Base-by-base conservation (phyloP, 2,888 invertebrate species). In the Tinea pellionella region DNA sequence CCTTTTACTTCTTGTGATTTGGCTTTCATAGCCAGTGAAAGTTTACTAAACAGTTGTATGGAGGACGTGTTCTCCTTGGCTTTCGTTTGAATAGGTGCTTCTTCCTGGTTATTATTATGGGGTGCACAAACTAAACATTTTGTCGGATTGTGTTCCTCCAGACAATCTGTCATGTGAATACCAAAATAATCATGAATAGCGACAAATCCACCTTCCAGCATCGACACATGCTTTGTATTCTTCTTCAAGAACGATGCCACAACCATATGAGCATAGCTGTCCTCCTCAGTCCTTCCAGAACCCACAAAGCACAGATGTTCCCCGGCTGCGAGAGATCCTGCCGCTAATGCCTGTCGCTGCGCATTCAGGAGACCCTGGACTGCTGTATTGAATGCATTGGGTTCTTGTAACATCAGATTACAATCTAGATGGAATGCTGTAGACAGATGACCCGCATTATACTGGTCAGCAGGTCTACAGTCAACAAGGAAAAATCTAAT, bases 341-440 rank as follows among this genome's bases (percentile, higher is more conserved):
- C 94, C 57, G 94, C 95, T 61, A 96, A 87, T 2, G 95, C 94
- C 78, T 94, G 96, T 62, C 92, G 90, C 77, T 98, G 98, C 9
- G 97, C 96, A 72, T 94, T 93, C 60, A 97, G 86, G 63, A 97
- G 82, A 0, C 97, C 97, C 80, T 97, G 96, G 3, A 98, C 96
- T 18, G 98, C 97, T 30, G 96, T 97, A 62, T 93, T 92, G 78
- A 99, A 99, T 59, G 98, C 96, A 65, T 93, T 92, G 0, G 98
- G 99, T 76, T 98, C 98, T 87, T 97, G 97, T 61, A 99, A 88
- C 96, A 99, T 97, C 70, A 99, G 89, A 80, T 96, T 96, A 70
- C 98, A 97, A 79, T 99, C 99, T 64, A 99, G 89, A 83, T 99
- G 98, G 87, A 99, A 99, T 61, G 99, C 99, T 59, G 98, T 98